Conservation (phyloP, 1,140 invertebrate species). For the Lasaia peninsularis region DNA sequence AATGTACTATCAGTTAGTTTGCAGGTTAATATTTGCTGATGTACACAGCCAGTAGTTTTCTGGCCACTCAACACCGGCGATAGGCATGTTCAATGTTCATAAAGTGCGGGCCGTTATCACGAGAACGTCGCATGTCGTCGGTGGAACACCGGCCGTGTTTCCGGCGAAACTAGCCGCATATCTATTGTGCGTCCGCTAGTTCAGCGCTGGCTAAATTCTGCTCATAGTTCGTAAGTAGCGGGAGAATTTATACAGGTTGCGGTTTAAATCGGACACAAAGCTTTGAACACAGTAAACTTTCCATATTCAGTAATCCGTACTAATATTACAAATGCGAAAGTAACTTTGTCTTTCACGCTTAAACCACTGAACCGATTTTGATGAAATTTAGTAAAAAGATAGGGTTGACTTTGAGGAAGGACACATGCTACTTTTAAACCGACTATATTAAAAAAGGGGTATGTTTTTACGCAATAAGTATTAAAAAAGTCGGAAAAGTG, state of each 20-base stretch:
- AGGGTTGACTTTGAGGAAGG: too few relatives aligned
- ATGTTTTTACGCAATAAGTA: too few relatives aligned
- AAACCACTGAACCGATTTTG: too few relatives aligned
- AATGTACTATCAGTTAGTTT: too few relatives aligned
- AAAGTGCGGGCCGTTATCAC: neutral
- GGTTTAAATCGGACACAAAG: neutral
- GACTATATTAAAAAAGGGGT: too few relatives aligned
- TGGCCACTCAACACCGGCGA: neutral
- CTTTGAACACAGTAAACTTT: neutral
- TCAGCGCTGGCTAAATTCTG: neutral
- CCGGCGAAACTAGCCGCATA: neutral
- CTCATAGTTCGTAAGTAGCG: neutral
- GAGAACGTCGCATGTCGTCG: neutral
- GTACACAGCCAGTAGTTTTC: neutral
- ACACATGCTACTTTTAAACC: too few relatives aligned
- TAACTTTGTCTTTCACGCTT: too few relatives aligned
- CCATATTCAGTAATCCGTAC: neutral
- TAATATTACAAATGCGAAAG: too few relatives aligned
- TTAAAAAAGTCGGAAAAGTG: too few relatives aligned
- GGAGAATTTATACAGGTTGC: neutral
- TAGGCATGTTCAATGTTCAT: neutral
- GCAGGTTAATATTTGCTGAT: too few relatives aligned
- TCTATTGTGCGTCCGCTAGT: slow-evolving; percentile 4
- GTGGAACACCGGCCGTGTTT: neutral
- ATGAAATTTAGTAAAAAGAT: too few relatives aligned